Evolutionary conservation across 2,888 invertebrate genomes (phyloP).

Genomic region (Lysandra bellargus): DNA sequence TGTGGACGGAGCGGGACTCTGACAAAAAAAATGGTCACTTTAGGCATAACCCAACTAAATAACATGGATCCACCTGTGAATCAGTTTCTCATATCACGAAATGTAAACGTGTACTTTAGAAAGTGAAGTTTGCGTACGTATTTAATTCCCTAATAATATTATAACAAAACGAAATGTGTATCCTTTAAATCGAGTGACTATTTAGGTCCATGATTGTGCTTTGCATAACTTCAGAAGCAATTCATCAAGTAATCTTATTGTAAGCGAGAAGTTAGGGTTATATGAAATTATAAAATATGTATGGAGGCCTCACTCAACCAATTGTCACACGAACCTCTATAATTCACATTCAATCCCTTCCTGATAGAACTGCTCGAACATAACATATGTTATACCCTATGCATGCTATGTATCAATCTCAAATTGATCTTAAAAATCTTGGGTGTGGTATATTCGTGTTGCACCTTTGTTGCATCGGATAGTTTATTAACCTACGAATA

Average conservation of each 20-base stretch:
- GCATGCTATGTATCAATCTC: slow-evolving; percentile 6
- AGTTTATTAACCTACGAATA: no score
- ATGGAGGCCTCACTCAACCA: not conserved
- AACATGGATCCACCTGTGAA: no score
- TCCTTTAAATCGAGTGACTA: no score
- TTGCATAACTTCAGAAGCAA: not conserved
- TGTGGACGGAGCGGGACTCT: no score
- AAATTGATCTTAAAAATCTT: not conserved
- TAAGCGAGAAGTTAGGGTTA: not conserved
- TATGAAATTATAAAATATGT: slow-evolving; percentile 7
- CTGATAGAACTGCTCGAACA: slow-evolving; percentile 14
- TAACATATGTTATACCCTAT: not conserved
- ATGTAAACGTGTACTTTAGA: no score
- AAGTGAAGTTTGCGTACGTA: no score
- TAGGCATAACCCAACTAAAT: no score
- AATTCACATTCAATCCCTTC: slow-evolving; percentile 20
- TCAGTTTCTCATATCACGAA: no score
- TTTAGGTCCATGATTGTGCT: not conserved
- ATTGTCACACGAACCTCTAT: slow-evolving; percentile 11
- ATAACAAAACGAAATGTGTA: no score
- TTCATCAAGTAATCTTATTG: not conserved
- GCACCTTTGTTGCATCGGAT: not conserved
- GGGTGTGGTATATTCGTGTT: not conserved
- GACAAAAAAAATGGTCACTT: no score
- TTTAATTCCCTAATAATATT: no score